A percentile compares a stretch with the other conserved stretches of the same genome.
Evolutionary conservation across 2,797 vertebrate species (phyloP).

Genomic region (Halcyon badia): DNA sequence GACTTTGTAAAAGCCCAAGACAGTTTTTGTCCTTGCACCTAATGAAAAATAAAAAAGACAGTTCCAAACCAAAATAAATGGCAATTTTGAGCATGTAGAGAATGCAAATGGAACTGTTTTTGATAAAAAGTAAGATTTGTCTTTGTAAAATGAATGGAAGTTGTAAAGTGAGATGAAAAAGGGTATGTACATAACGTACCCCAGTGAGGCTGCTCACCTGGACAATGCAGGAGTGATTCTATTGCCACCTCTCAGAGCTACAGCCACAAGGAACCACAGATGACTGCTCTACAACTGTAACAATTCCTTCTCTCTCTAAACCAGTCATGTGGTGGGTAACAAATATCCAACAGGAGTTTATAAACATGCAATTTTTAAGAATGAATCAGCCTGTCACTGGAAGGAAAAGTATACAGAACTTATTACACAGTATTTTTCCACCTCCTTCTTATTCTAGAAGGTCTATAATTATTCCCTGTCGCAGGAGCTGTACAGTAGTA

Average conservation of each 20-base stretch:
- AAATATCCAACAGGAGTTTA: background rate
- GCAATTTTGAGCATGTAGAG: background rate
- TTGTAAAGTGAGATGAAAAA: background rate
- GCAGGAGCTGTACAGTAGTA: conserved; percentile 37
- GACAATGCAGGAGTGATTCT: background rate
- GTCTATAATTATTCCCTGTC: conserved; percentile 47
- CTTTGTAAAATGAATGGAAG: background rate
- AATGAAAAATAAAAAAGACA: background rate
- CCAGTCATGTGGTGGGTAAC: background rate
- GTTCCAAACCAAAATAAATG: background rate
- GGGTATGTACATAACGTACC: background rate
- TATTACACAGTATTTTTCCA: conserved; percentile 11
- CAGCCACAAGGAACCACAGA: background rate
- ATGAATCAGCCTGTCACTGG: background rate
- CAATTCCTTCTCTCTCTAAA: background rate
- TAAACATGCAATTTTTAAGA: background rate
- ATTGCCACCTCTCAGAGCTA: background rate
- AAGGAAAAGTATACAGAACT: background rate
- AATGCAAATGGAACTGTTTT: background rate
- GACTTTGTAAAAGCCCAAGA: background rate
- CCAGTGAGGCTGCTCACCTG: background rate
- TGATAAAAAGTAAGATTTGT: background rate
- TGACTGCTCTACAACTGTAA: background rate
- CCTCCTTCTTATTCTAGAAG: conserved; percentile 10
- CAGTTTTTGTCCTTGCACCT: background rate